Percentiles rank a stretch among this genome's conserved stretches.
These are phyloP conservation scores for Abrostola tripartita DNA, from an alignment of 2,888 invertebrate genomes.

Conservation along the genomic window DNA sequence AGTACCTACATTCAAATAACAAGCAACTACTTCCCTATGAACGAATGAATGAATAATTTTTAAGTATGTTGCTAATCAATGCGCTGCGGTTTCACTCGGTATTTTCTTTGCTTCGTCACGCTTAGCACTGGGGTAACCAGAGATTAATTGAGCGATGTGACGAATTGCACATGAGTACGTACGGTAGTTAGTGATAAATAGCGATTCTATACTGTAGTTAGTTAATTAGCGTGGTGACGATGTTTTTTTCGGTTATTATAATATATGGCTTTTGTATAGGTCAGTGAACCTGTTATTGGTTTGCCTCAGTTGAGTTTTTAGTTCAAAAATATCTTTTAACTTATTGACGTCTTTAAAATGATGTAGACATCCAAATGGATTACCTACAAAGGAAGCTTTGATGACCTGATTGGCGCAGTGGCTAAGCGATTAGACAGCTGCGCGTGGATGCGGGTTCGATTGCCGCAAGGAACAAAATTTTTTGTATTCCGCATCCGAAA, in stretches of 20 bases:
- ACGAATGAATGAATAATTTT: conserved; percentile 9
- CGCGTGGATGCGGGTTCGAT: too few relatives aligned
- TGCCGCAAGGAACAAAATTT: too few relatives aligned
- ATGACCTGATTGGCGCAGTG: too few relatives aligned
- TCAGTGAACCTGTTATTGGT: not conserved
- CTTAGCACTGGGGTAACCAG: not conserved
- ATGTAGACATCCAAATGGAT: too few relatives aligned
- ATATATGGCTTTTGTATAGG: not conserved
- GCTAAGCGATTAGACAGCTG: too few relatives aligned
- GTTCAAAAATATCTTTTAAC: too few relatives aligned
- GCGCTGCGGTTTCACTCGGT: conserved; percentile 28
- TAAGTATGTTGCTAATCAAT: conserved; percentile 30
- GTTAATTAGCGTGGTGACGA: not conserved
- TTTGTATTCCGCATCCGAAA: too few relatives aligned
- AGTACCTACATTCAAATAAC: not conserved
- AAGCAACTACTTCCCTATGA: conserved; percentile 30
- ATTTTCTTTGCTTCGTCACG: conserved; percentile 16
- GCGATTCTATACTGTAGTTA: not conserved
- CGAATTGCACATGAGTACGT: not conserved
- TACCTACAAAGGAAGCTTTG: too few relatives aligned
- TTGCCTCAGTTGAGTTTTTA: too few relatives aligned
- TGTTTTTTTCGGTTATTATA: not conserved
- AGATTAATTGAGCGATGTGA: not conserved
- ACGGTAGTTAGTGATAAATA: not conserved
- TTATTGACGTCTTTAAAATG: too few relatives aligned